Evolutionary conservation across 2,113 vertebrate genomes (phyloP).

Genomic region (Ailurus styani): DNA sequence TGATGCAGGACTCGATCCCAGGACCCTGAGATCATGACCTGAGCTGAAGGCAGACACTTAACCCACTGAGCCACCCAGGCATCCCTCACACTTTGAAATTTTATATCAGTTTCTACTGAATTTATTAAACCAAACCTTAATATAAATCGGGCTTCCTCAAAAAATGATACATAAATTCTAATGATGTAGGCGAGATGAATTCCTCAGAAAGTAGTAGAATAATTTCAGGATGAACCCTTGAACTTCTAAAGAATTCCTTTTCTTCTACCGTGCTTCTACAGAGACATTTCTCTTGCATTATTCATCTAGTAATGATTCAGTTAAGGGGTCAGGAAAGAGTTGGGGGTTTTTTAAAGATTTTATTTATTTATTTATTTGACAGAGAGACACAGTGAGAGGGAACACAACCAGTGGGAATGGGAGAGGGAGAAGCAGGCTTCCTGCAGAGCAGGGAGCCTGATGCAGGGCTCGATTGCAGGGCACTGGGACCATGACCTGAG

Average conservation of each 20-base stretch:
- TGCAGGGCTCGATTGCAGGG: too few relatives aligned
- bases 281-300: background rate
- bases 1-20: too few relatives aligned
- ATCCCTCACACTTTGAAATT: constrained; percentile 16
- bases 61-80: too few relatives aligned
- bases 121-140: background rate
- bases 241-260: constrained; percentile 1
- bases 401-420: too few relatives aligned
- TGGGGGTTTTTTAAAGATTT: too few relatives aligned
- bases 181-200: background rate
- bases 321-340: background rate
- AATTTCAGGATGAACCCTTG: constrained; percentile 34
- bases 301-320: background rate
- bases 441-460: too few relatives aligned
- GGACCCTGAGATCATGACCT: too few relatives aligned
- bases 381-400: too few relatives aligned
- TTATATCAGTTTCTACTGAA: background rate
- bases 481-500: too few relatives aligned
- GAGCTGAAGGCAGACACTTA: too few relatives aligned
- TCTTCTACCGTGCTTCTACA: background rate
- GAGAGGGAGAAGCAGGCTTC: too few relatives aligned
- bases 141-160: background rate
- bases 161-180: background rate
- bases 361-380: too few relatives aligned
- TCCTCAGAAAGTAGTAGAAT: constrained; percentile 15